phyloP scores from a whole-genome alignment of 2,797 vertebrate species.

The Sebastes taczanowskii region DNA sequence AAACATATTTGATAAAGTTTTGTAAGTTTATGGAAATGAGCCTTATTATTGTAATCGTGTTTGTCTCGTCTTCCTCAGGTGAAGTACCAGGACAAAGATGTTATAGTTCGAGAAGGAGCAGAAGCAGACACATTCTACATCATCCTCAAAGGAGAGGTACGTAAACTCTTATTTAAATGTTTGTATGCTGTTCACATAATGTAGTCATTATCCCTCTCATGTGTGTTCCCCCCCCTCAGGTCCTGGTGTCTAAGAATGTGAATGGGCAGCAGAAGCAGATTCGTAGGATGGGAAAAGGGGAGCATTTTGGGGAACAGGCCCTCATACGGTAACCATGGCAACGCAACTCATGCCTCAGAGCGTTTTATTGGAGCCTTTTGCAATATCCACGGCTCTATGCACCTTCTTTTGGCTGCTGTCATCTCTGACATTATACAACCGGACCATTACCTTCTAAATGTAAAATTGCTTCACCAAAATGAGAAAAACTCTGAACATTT shows the following conservation, averaged over 20 bases:
- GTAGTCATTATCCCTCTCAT: not conserved
- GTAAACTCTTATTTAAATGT: not conserved
- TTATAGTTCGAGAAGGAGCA: conserved; percentile 84
- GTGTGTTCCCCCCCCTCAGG: conserved; percentile 61
- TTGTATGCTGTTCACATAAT: not conserved
- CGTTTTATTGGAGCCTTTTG: conserved; percentile 3
- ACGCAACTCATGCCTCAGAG: conserved; percentile 36
- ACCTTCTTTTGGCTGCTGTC: not conserved
- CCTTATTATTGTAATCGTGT: fast-evolving
- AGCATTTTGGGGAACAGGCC: conserved; percentile 88
- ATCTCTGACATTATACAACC: not conserved
- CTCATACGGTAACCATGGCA: conserved; percentile 84
- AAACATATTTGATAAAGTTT: not conserved
- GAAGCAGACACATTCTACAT: conserved; percentile 87
- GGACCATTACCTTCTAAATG: not conserved
- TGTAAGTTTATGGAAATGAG: not conserved
- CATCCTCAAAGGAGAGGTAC: conserved; percentile 87
- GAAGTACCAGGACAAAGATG: conserved; percentile 81
- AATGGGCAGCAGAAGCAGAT: conserved; percentile 81
- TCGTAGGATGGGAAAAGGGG: conserved; percentile 83
- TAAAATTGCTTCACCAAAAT: not conserved
- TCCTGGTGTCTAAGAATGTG: conserved; percentile 81
- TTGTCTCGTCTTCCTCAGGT: conserved; percentile 67
- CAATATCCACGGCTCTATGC: conserved; percentile 4
- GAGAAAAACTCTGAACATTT: too few species aligned